Evolutionary conservation across 2,888 invertebrate genomes (phyloP), one percentile per base, ranked within the genome.

Genomic region (Azorinus chamasolen): DNA sequence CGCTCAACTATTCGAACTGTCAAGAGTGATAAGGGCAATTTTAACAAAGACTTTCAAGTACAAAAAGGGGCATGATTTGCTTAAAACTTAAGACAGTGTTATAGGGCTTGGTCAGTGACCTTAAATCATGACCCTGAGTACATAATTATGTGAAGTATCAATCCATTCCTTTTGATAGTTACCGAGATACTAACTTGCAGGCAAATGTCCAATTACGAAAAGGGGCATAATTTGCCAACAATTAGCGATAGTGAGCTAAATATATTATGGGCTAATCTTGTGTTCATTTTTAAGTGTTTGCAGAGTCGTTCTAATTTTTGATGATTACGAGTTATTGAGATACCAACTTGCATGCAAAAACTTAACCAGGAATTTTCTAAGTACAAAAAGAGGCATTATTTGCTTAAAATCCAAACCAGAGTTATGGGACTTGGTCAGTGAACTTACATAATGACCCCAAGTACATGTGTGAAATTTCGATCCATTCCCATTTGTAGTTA

Each of bases 381-480:
- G 45, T 45, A 45, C 45, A 45, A 45, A 20, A 32, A 32, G 32
- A 10, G 32, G 32, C 32, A 32, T 32, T 32, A 32, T 32, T 32
- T 32, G 32, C 32, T 45, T 20, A 8, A 20, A 45, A 45, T 18
- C 20, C n/a, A 45, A 45, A 45, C 45, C 24, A 54, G 16, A 54
- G 37, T 54, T 54, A 37, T 54, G 54, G 54, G 27, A 32, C 54
- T 54, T 54, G 37, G 54, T 18, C 37, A 32, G 37, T 54, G 54
- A 54, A 16, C 54, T 54, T 8, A 54, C 8, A 54, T 37, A 32
- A 54, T 54, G 54, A 27, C 54, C 54, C 16, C 27, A 37, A 54
- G 27, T 16, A 54, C 54, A 54, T 54, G 24, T 54, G 54, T 54
- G 24, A 32, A 54, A 27, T 54, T 54, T 54, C 37, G 27, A 25